Conservation (phyloP, 2,888 invertebrate species). For the Calliphora vomitoria region DNA sequence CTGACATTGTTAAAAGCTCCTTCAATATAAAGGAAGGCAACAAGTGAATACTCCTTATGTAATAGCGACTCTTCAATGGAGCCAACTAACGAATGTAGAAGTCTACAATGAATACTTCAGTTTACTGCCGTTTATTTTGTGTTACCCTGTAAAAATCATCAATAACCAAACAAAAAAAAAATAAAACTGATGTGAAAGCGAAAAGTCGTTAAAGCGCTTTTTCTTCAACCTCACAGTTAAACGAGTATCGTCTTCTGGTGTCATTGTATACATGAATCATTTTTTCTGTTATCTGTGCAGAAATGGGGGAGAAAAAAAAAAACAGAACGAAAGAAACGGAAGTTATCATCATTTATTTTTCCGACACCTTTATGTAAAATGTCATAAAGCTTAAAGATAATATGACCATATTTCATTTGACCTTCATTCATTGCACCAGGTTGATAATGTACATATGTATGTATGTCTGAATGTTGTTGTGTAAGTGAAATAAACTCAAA, state of each 20-base stretch:
- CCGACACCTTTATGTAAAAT: constrained; percentile 7
- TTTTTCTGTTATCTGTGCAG: not conserved
- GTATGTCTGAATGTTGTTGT: not conserved
- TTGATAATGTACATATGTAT: not conserved
- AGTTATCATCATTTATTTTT: constrained; percentile 35
- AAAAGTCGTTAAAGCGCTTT: not conserved
- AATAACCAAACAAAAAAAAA: not conserved
- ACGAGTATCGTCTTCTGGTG: not conserved
- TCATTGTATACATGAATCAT: not conserved
- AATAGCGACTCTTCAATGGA: too few species aligned
- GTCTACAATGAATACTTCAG: too few species aligned
- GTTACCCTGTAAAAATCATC: not conserved
- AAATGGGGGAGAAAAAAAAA: not conserved
- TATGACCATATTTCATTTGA: constrained; percentile 19
- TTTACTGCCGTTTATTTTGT: too few species aligned
- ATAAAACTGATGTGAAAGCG: not conserved
- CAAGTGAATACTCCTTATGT: too few species aligned
- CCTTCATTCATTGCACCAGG: not conserved
- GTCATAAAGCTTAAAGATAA: constrained; percentile 25
- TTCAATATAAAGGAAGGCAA: too few species aligned
- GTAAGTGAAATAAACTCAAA: not conserved
- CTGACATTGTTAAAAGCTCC: too few species aligned
- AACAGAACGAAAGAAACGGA: not conserved
- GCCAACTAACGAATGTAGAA: too few species aligned
- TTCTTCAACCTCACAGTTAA: not conserved